Conservation (phyloP, 2,797 vertebrate genomes). For the Manis crassicaudata region DNA sequence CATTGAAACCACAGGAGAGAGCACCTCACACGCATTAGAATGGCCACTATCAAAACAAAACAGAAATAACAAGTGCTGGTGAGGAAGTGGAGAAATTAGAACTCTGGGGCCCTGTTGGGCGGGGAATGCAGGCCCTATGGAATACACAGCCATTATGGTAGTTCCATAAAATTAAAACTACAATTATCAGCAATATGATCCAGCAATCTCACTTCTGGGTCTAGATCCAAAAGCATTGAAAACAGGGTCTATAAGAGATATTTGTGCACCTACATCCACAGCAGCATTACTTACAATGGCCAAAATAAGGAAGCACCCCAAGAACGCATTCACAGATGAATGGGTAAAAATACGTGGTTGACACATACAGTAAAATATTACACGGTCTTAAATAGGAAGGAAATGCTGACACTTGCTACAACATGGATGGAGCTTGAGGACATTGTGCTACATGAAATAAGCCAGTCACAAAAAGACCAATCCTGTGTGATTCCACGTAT, state of each 20-base stretch:
- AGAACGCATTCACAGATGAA: no score
- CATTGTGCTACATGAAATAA: not conserved
- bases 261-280: accelerated
- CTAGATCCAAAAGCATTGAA: not conserved
- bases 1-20: accelerated
- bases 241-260: not conserved
- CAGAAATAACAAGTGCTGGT: not conserved
- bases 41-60: not conserved
- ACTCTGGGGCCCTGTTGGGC: accelerated
- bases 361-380: no score
- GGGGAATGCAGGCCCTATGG: not conserved
- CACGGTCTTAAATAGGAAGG: not conserved
- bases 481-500: not conserved
- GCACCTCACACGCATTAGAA: not conserved
- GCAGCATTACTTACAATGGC: not conserved
- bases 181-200: not conserved
- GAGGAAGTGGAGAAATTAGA: not conserved
- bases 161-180: not conserved
- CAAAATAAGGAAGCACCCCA: not conserved
- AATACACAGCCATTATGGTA: not conserved
- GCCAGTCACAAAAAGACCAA: not conserved
- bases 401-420: not conserved
- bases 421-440: not conserved
- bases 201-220: not conserved
- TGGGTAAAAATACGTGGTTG: accelerated